These are phyloP conservation scores for Aeoliscus strigatus DNA, from an alignment of 2,797 vertebrate species.

Conservation along the genomic window DNA sequence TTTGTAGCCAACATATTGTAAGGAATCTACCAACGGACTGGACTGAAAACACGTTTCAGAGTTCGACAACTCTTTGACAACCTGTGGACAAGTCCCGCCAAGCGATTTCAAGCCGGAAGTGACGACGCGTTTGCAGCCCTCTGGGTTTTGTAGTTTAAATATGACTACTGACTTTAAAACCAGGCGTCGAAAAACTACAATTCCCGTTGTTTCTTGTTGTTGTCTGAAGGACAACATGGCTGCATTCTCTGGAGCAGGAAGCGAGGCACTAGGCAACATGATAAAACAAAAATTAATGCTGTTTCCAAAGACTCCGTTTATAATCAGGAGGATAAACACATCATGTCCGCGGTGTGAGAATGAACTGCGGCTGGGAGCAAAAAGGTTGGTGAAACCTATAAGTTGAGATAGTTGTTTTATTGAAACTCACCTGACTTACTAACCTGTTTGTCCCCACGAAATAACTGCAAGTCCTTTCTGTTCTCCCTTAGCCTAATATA, in stretches of 20 bases:
- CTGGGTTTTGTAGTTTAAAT: slow-evolving; percentile 56
- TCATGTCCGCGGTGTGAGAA: slow-evolving; percentile 21
- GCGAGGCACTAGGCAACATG: slow-evolving; percentile 41
- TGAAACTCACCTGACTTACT: not conserved
- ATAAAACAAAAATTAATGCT: slow-evolving; percentile 38
- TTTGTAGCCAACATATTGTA: slow-evolving; percentile 57
- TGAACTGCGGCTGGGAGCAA: slow-evolving; percentile 27
- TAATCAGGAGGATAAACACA: slow-evolving; percentile 46
- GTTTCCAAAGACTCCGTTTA: slow-evolving; percentile 17
- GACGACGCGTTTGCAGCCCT: rapidly evolving
- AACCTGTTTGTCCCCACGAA: not conserved
- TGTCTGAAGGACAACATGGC: slow-evolving; percentile 61
- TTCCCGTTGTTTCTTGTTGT: slow-evolving; percentile 26
- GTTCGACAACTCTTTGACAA: not conserved
- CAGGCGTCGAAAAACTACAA: slow-evolving; percentile 57
- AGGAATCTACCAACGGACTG: rapidly evolving
- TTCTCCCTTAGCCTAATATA: too few relatives aligned
- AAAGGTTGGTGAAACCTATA: slow-evolving; percentile 33
- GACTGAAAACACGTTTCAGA: not conserved
- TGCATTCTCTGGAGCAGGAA: slow-evolving; percentile 37
- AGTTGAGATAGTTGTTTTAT: not conserved
- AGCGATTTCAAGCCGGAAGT: slow-evolving; percentile 38
- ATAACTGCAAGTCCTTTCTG: not conserved
- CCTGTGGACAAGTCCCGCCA: slow-evolving; percentile 56
- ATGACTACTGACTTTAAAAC: rapidly evolving